Evolutionary conservation across 1,140 invertebrate species (phyloP), one percentile per base, ranked within the genome.

Genomic region (Drosophila gunungcola): DNA sequence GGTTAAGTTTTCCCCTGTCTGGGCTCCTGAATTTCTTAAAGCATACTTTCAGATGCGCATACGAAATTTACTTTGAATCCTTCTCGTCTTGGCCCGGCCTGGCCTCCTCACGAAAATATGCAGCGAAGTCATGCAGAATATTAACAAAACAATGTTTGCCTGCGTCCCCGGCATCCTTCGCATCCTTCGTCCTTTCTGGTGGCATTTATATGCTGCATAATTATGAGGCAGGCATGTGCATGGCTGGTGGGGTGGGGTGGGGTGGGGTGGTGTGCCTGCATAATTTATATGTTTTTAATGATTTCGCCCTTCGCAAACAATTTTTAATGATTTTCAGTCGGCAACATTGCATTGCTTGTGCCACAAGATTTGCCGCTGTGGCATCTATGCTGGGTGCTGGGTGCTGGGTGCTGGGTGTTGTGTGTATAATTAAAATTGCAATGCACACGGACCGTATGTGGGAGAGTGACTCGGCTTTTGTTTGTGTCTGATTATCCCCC

Each of bases 241-340:
- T 38, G n/a, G 32, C 7, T 41, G 53, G 55, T 6, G 38, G 16
- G 16, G 16, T 21, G 16, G 16, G 1, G 16, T 21, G 0, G 16
- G 16, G 16, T 0, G 16, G 16, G 62, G n/a, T n/a, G 53, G 58
- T 5, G 38, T 51, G 62, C 27, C 25, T 86, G 80, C 84, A 86
- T 86, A 88, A 89, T 88, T 86, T 86, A 86, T 88, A 89, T 89
- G 84, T 58, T 89, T 88, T 89, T 88, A 88, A 88, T 89, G 83
- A 88, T 88, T 86, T 79, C 62, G 56, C 64, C 69, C 82, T 63
- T 75, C 32, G 79, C 70, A 79, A 88, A 88, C 79, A 88, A 73
- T 88, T 88, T 86, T 88, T 82, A 78, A 86, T 86, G 83, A 88
- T 86, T 82, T 73, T 82, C 65, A 78, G 73, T 68, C 72, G 70